Conservation (phyloP, 2,888 invertebrate species). For the Dynastes tityus region DNA sequence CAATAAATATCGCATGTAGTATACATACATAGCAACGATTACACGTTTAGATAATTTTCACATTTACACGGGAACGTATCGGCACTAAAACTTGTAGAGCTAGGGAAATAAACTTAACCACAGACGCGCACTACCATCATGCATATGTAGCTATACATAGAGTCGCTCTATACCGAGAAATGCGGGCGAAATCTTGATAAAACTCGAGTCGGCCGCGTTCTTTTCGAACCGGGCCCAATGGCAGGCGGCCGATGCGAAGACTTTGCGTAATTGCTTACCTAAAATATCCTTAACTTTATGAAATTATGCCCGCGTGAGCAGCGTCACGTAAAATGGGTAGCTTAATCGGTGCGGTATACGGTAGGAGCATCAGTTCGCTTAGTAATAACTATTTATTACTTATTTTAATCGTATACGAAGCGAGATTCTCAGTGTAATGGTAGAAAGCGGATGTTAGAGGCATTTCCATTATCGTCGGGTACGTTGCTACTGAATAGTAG, state of each 20-base stretch:
- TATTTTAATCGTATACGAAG: neutral
- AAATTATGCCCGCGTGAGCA: slow-evolving; percentile 24
- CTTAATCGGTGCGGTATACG: slow-evolving; percentile 25
- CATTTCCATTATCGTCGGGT: too few species aligned
- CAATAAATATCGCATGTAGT: slow-evolving; percentile 20
- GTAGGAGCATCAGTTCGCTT: slow-evolving; percentile 14
- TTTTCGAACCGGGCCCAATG: neutral
- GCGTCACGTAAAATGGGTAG: slow-evolving; percentile 43
- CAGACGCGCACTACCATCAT: neutral
- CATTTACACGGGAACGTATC: slow-evolving; percentile 31
- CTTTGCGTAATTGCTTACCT: slow-evolving; percentile 34
- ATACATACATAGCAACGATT: slow-evolving; percentile 1
- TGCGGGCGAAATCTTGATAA: slow-evolving; percentile 28
- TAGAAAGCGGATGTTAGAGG: too few species aligned
- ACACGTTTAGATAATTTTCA: slow-evolving; percentile 38
- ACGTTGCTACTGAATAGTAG: too few species aligned
- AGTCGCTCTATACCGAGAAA: neutral
- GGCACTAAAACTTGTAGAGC: slow-evolving; percentile 21
- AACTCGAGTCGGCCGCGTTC: neutral
- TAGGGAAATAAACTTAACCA: slow-evolving; percentile 21
- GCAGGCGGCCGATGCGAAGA: neutral
- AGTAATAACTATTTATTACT: slow-evolving; percentile 32
- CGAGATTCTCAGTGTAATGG: too few species aligned
- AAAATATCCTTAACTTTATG: slow-evolving; percentile 43
- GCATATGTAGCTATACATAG: neutral